Evolutionary conservation across 2,113 vertebrate species (phyloP), one percentile per base, ranked within the genome.

Genomic region (Macquaria ambigua): DNA sequence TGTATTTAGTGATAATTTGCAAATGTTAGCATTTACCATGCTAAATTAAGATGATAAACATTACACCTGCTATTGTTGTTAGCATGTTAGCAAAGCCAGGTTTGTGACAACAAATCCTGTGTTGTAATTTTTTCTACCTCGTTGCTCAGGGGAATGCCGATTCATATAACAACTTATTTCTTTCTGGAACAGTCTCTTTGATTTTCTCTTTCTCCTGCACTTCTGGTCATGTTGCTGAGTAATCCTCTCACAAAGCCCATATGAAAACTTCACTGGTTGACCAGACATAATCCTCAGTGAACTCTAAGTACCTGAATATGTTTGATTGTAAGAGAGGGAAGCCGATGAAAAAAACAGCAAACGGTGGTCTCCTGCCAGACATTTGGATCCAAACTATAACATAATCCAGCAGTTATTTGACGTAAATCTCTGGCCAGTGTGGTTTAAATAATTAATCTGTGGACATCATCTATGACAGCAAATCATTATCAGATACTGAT

Each of bases 261-360:
- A 87, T 92, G 90, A 89, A 89, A 93, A 87, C 81, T 90, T 93
- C 72, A 93, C 86, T 91, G 91, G 90, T 90, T 89, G 90, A 93
- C 76, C 79, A 87, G 88, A 87, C 79, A 43, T 94, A 92, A 94
- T 95, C 93, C 90, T 66, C 76, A 14, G 66, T 87, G 74, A 90
- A 88, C 88, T 90, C 86, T 93, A 93, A 93, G 85, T 93, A 93
- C 91, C 93, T 94, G 91, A 91, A 92, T 94, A 89, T 92, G 86
- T 90, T 91, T 86, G 87, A 91, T 77, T 92, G 87, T 90, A 88
- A 88, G 56, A 84, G 74, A 89, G 53, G 62, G 48, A 87, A 92
- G 86, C 88, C 11, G 78, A 83, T 86, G 69, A 31, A 74, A 70
- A 75, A 73, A 75, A 53, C 62, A 55, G 70, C 84, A 74, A 69